Percentiles rank a stretch among this genome's conserved stretches.
Conservation (phyloP, 2,797 vertebrate genomes). For the Spinibarbus caldwelli region DNA sequence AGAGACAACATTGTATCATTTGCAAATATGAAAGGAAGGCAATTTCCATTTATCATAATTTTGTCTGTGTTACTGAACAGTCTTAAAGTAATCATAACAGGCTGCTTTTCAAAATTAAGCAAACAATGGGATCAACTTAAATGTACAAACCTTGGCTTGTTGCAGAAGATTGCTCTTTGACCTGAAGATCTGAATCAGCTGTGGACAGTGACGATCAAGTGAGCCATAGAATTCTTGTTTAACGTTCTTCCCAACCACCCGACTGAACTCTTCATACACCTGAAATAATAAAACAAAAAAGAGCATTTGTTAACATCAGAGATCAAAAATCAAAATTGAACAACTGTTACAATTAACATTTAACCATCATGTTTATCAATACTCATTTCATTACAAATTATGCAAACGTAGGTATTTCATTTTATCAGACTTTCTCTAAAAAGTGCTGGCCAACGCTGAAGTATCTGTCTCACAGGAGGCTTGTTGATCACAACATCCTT, state of each 20-base stretch:
- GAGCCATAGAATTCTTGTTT: not conserved
- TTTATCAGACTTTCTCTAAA: no score
- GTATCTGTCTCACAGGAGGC: no score
- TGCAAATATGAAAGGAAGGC: not conserved
- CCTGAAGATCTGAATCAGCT: not conserved
- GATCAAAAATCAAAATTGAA: no score
- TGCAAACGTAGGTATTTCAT: no score
- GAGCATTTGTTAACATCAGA: no score
- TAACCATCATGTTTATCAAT: no score
- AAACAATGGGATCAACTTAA: not conserved
- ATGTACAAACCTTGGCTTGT: not conserved
- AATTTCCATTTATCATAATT: not conserved
- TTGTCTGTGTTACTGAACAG: not conserved
- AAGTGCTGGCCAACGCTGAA: no score
- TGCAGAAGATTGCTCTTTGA: not conserved
- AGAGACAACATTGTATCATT: not conserved
- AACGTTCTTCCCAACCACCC: not conserved
- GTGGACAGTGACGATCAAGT: not conserved
- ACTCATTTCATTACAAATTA: no score
- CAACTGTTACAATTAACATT: no score
- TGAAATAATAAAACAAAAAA: no score
- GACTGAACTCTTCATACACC: not conserved
- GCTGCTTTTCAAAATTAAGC: not conserved
- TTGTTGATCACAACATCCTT: constrained; percentile 15
- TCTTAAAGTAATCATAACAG: not conserved